Conservation (phyloP, 2,113 vertebrate species). For the Maccullochella peelii region DNA sequence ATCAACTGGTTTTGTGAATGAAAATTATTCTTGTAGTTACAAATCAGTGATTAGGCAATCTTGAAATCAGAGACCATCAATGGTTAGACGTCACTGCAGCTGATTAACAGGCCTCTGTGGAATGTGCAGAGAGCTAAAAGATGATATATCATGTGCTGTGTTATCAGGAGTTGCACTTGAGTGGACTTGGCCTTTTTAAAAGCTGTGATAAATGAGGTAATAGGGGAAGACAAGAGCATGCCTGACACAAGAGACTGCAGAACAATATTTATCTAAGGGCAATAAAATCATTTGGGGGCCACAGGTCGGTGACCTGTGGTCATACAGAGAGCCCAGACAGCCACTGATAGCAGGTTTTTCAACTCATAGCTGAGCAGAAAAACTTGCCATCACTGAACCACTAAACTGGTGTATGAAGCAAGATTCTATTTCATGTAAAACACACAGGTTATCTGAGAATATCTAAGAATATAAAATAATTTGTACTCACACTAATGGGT, state of each 20-base stretch:
- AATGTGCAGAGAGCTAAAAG: slow-evolving; percentile 73
- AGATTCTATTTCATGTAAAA: slow-evolving; percentile 35
- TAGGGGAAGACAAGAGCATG: slow-evolving; percentile 75
- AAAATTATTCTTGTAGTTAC: slow-evolving; percentile 3
- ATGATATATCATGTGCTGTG: slow-evolving; percentile 73
- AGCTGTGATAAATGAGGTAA: slow-evolving; percentile 83
- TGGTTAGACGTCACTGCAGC: slow-evolving; percentile 35
- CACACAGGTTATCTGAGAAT: slow-evolving; percentile 20
- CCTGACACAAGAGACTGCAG: slow-evolving; percentile 80
- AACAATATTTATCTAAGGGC: slow-evolving; percentile 84
- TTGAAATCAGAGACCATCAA: slow-evolving; percentile 27
- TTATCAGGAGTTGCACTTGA: slow-evolving; percentile 79
- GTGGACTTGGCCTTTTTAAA: slow-evolving; percentile 78
- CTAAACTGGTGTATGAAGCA: slow-evolving; percentile 14
- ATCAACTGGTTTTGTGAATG: slow-evolving; percentile 18
- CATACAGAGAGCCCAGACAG: slow-evolving; percentile 62
- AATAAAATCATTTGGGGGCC: slow-evolving; percentile 81
- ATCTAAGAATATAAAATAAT: background rate
- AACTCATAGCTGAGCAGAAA: slow-evolving; percentile 50
- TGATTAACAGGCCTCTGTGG: slow-evolving; percentile 62
- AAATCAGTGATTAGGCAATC: background rate
- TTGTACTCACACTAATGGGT: slow-evolving; percentile 90
- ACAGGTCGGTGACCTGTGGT: slow-evolving; percentile 75
- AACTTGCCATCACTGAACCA: slow-evolving; percentile 1
- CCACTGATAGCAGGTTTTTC: slow-evolving; percentile 64